phyloP scores from a whole-genome alignment of 2,888 invertebrate genomes.

The Entomobrya proxima region DNA sequence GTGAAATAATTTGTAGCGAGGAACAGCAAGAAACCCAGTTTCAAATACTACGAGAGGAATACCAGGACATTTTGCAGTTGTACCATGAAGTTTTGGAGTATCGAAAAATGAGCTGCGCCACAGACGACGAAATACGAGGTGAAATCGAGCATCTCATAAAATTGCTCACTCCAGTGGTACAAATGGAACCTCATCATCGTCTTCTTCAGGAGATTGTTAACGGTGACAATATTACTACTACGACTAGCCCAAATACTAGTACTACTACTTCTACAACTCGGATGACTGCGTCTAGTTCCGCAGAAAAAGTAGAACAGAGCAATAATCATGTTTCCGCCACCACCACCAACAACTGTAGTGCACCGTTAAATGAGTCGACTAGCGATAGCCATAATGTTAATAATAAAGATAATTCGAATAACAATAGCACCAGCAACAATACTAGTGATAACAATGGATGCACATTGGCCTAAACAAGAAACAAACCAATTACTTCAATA shows the following conservation, averaged over 20 bases:
- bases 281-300: too few species aligned
- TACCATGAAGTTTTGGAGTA: constrained; percentile 48
- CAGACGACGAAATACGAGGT: constrained; percentile 18
- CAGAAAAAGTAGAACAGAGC: background rate
- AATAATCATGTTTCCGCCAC: constrained; percentile 5
- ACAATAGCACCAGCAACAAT: background rate
- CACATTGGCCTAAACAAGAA: constrained; percentile 18
- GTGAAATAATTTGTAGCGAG: background rate
- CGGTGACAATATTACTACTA: constrained; percentile 14
- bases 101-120: constrained; percentile 40
- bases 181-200: constrained; percentile 53
- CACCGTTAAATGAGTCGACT: background rate
- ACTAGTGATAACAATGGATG: constrained; percentile 10
- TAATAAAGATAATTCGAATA: background rate
- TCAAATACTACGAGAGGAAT: constrained; percentile 40
- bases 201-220: constrained; percentile 29
- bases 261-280: background rate
- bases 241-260: background rate
- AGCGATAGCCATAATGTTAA: background rate
- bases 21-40: constrained; percentile 1
- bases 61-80: constrained; percentile 46
- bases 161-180: constrained; percentile 42
- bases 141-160: constrained; percentile 55
- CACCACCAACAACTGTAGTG: background rate
- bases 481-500: background rate